A percentile compares a stretch with the other conserved stretches of the same genome.
These are phyloP conservation scores for Corythornis madagascariensis DNA, from an alignment of 2,113 vertebrate genomes.

Conservation along the genomic window DNA sequence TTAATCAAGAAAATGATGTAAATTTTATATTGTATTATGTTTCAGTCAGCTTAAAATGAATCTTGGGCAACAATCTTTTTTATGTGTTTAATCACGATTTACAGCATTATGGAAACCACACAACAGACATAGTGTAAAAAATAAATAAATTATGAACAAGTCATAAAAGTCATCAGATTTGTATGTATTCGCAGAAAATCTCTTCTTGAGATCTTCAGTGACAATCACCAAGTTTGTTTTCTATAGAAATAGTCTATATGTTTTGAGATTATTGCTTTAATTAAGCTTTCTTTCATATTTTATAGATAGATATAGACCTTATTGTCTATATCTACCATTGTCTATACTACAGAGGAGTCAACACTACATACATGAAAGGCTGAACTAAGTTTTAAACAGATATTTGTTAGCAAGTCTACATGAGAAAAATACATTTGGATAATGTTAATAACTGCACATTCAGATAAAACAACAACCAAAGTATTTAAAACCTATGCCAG, in stretches of 20 bases:
- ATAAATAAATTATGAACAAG: constrained; percentile 31
- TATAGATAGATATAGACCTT: not conserved
- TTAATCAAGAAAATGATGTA: constrained; percentile 73
- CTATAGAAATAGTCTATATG: not conserved
- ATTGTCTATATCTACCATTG: no score
- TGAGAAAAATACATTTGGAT: not conserved
- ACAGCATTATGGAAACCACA: constrained; percentile 31
- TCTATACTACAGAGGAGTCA: not conserved
- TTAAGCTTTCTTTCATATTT: constrained; percentile 4
- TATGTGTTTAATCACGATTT: constrained; percentile 62
- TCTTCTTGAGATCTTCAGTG: not conserved
- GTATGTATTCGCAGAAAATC: constrained; percentile 23
- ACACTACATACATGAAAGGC: not conserved
- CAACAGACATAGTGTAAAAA: constrained; percentile 22
- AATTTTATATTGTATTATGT: constrained; percentile 60
- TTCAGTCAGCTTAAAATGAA: constrained; percentile 65
- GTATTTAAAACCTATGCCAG: not conserved
- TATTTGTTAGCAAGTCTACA: not conserved
- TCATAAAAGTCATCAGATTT: constrained; percentile 45
- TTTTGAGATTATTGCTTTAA: constrained; percentile 35
- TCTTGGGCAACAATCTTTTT: constrained; percentile 29
- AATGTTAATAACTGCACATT: not conserved
- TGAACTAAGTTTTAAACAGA: not conserved
- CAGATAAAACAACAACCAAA: not conserved
- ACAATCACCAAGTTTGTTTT: not conserved